A percentile compares a stretch with the other conserved stretches of the same genome.
Conservation (phyloP, 1,140 invertebrate species). For the Glossosoma conforme region DNA sequence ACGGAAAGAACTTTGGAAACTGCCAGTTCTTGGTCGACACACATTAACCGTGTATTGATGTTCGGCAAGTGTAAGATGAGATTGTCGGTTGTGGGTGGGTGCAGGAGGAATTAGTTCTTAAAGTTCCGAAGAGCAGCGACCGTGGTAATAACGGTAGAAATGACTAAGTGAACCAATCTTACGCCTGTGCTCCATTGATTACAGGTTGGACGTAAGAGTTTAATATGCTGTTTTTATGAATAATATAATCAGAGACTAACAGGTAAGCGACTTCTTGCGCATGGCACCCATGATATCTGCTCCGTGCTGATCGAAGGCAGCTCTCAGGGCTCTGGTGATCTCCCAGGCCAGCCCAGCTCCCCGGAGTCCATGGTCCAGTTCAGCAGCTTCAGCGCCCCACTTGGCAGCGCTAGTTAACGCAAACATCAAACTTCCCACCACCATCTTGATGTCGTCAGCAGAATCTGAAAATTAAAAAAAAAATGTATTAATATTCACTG, state of each 20-base stretch:
- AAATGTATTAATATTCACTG: background rate
- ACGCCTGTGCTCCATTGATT: no score
- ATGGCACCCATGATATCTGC: conserved; percentile 24
- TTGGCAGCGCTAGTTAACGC: conserved; percentile 15
- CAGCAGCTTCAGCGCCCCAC: conserved; percentile 25
- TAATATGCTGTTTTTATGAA: conserved; percentile 1
- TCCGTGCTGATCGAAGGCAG: conserved; percentile 25
- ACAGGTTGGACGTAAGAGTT: no score
- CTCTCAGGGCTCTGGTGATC: conserved; percentile 22
- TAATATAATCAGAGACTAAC: conserved; percentile 12
- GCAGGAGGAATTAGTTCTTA: no score
- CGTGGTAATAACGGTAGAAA: no score
- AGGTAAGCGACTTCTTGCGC: conserved; percentile 19
- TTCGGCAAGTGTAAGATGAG: no score
- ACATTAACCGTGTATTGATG: no score
- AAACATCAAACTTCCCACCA: conserved; percentile 18
- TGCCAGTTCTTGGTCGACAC: no score
- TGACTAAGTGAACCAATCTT: no score
- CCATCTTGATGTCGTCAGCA: conserved; percentile 17
- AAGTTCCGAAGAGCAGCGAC: no score
- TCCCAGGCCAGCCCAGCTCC: conserved; percentile 23
- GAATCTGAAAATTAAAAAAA: conserved; percentile 18
- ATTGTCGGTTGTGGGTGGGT: no score
- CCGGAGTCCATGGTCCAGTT: conserved; percentile 18
- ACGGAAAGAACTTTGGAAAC: no score